These are phyloP conservation scores for Hoplodrina blanda DNA, from an alignment of 2,888 invertebrate species.

Conservation along the genomic window DNA sequence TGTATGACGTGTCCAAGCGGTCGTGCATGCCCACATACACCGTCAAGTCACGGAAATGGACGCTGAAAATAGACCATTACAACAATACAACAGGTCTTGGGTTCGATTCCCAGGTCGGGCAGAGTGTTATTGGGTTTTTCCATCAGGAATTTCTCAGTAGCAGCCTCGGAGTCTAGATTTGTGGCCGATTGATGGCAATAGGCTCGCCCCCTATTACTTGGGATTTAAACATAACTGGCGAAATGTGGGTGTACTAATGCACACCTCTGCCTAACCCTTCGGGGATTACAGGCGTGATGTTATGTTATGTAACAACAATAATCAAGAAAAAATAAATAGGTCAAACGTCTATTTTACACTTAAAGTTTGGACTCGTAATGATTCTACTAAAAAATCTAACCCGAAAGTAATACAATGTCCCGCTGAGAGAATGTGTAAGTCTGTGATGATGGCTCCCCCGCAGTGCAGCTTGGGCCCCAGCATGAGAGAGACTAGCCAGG, in stretches of 20 bases:
- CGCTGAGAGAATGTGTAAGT: slow-evolving; percentile 89
- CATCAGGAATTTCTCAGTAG: no score
- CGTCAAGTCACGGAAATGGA: slow-evolving; percentile 80
- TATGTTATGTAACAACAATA: neutral
- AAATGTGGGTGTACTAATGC: no score
- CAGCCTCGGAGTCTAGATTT: no score
- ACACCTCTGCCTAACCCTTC: no score
- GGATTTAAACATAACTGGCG: no score
- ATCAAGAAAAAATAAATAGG: neutral
- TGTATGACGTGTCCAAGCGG: slow-evolving; percentile 77
- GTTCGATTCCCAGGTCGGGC: no score
- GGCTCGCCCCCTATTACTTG: no score
- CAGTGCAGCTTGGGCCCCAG: slow-evolving; percentile 87
- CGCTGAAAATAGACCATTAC: slow-evolving; percentile 69
- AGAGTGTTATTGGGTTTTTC: no score
- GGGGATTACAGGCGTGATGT: no score
- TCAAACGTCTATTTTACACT: neutral
- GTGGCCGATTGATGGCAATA: no score
- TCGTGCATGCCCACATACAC: slow-evolving; percentile 90
- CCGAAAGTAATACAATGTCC: slow-evolving; percentile 91
- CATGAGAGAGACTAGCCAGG: slow-evolving; percentile 90
- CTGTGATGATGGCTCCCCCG: slow-evolving; percentile 91
- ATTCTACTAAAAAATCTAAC: slow-evolving; percentile 69
- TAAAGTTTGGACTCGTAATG: no score
- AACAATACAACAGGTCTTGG: neutral